These are phyloP conservation scores for Melitaea athalia DNA, from an alignment of 2,888 invertebrate species.

Conservation along the genomic window DNA sequence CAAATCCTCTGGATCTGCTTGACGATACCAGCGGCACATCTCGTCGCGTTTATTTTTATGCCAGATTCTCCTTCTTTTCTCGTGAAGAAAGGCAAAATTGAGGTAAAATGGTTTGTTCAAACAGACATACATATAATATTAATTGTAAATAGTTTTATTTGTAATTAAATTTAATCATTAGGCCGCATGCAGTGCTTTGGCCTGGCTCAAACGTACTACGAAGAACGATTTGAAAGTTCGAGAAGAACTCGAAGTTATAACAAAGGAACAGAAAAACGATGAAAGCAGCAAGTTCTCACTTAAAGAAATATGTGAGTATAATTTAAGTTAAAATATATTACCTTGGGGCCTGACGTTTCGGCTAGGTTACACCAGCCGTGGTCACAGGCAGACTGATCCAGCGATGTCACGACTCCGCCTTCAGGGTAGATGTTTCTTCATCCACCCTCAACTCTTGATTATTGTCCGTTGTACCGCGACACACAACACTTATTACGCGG, in stretches of 20 bases:
- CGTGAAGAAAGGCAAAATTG: slow-evolving; percentile 61
- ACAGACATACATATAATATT: too few relatives aligned
- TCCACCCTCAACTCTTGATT: too few relatives aligned
- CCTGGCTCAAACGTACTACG: slow-evolving; percentile 67
- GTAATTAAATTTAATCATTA: slow-evolving; percentile 34
- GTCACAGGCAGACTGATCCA: too few relatives aligned
- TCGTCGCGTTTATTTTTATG: slow-evolving; percentile 73
- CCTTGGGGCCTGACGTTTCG: too few relatives aligned
- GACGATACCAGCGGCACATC: slow-evolving; percentile 68
- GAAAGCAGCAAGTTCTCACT: slow-evolving; percentile 58
- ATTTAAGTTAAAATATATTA: too few relatives aligned
- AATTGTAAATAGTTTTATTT: too few relatives aligned
- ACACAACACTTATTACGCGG: too few relatives aligned
- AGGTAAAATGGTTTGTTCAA: slow-evolving; percentile 57
- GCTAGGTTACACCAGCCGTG: too few relatives aligned
- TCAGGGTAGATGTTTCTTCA: too few relatives aligned
- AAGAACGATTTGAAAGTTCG: slow-evolving; percentile 53
- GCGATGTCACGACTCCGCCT: too few relatives aligned
- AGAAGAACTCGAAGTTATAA: slow-evolving; percentile 58
- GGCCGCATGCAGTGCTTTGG: slow-evolving; percentile 63
- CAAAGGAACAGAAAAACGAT: slow-evolving; percentile 62
- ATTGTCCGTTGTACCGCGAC: too few relatives aligned
- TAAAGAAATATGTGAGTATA: slow-evolving; percentile 66
- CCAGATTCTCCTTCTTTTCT: slow-evolving; percentile 84
- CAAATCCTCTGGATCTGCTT: slow-evolving; percentile 76